Base-by-base conservation (phyloP, 2,113 vertebrate genomes). In the Thalassoma bifasciatum region DNA sequence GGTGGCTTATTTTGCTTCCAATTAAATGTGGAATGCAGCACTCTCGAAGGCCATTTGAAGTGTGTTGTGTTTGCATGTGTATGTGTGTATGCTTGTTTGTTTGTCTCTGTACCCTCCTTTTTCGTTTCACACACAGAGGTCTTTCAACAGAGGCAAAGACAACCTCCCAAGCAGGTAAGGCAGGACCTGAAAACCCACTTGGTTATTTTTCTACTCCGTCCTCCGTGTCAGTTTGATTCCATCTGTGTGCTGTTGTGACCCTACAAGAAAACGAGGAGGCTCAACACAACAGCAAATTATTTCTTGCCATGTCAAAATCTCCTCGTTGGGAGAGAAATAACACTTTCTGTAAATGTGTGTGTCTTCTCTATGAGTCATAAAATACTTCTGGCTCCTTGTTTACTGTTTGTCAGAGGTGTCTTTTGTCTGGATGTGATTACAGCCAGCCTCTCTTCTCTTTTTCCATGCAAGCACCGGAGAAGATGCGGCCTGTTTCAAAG, bases 11-110 rank as follows among this genome's bases (percentile, higher is more conserved):
- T 66, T 72, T 36, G 40, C 81, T 90, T 89, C 81, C 91, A 92
- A 91, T 93, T 92, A 93, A 92, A 88, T 87, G 83, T 92, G 91
- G 91, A 93, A 92, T 92, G 91, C 83, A 56, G 87, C 64, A 47
- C 66, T 76, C 86, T 90, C 34, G 78, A 92, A 92, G 87, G 89
- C 89, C 90, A 90, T 86, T 89, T 86, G 81, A 83, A 82, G 83
- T 86, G 88, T 59, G 84, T 82, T 83, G 62, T 89, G 81, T 87
- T 79, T 84, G 84, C 56, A 36, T 71, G 75, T 36, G 54, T 57
- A 19, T 72, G 64, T 38, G 66, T 71, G 63, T 65, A 26, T 77
- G 60, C 83, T 58, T 85, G 85, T 90, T 72, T 86, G 80, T 84
- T 65, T 84, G 49, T 84, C 51, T 17, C 14, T 73, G 69, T 60